Conservation (phyloP, 2,113 vertebrate genomes). For the Cygnus buccinator region DNA sequence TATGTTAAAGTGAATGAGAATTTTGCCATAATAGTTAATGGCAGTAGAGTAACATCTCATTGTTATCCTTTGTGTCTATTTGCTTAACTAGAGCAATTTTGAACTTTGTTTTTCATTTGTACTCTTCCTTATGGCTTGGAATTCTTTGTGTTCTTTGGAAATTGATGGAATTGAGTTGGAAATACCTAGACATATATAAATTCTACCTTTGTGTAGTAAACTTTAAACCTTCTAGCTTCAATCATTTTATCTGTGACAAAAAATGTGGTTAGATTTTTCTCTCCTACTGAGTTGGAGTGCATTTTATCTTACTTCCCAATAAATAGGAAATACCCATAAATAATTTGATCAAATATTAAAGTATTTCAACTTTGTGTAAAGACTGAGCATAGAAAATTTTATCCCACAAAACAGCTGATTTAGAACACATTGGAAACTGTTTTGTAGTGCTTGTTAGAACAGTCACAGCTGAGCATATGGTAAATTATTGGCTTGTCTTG, state of each 20-base stretch:
- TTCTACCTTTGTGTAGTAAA: background rate
- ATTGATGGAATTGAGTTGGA: background rate
- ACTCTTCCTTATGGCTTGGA: background rate
- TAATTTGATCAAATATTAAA: background rate
- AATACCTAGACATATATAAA: background rate
- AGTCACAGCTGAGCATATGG: background rate
- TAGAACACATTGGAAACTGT: background rate
- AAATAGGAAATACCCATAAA: background rate
- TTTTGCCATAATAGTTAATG: background rate
- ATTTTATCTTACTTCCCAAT: background rate
- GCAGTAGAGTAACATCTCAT: background rate
- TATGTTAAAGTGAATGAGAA: background rate
- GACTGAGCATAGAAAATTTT: background rate
- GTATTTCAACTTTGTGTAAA: background rate
- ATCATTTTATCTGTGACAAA: background rate
- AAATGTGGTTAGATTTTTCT: background rate
- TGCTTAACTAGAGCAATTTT: background rate
- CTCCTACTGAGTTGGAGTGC: background rate
- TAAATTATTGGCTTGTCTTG: background rate
- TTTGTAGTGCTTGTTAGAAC: background rate
- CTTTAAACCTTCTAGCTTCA: background rate
- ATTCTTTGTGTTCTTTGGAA: background rate
- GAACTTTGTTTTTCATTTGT: background rate
- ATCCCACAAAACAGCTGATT: background rate
- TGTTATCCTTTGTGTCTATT: background rate